Evolutionary conservation across 2,888 invertebrate species (phyloP), one percentile per base, ranked within the genome.

Genomic region (Timema cristinae): DNA sequence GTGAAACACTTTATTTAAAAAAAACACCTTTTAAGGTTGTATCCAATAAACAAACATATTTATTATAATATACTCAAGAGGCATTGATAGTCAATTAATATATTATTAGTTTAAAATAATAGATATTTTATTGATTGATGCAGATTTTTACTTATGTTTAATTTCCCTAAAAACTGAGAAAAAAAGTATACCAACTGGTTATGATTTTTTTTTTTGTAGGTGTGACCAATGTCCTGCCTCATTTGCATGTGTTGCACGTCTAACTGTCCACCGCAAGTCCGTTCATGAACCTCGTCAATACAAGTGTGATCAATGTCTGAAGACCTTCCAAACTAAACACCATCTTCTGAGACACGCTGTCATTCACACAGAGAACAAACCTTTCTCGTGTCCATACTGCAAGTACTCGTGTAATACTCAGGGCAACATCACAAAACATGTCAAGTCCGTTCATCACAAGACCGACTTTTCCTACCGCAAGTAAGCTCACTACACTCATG

Each of bases 371-470:
- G 73, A 76, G 49, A 71, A 69, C 32, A 71, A 71, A 61, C 78
- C 78, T 5, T 78, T 75, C 70, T 66, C 74, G 8, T 78, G 78
- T 67, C 75, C 75, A 59, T 77, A 75, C 71, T 78, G 78, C 72
- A 48, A 73, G 10, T 78, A 76, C 69, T 69, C 75, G 8, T 78
- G 78, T 72, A 78, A 78, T 70, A 78, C 78, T 16, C 78, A 78
- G 69, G 78, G 78, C 16, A 78, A 78, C 67, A 76, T 78, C 48
- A 77, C 76, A 50, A 78, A 78, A 59, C 78, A 78, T 72, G 76
- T 78, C 16, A 75, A 76, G 68, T 74, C 74, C 2, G 75, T 78
- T 47, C 78, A 78, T 61, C 75, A 76, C 15, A 75, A 74, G 72
- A 69, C 73, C 50, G 75, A 77, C 69, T 78, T 78, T 67, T 75